These are phyloP conservation scores for Limnephilus rhombicus DNA, from an alignment of 2,888 invertebrate species.

Conservation along the genomic window DNA sequence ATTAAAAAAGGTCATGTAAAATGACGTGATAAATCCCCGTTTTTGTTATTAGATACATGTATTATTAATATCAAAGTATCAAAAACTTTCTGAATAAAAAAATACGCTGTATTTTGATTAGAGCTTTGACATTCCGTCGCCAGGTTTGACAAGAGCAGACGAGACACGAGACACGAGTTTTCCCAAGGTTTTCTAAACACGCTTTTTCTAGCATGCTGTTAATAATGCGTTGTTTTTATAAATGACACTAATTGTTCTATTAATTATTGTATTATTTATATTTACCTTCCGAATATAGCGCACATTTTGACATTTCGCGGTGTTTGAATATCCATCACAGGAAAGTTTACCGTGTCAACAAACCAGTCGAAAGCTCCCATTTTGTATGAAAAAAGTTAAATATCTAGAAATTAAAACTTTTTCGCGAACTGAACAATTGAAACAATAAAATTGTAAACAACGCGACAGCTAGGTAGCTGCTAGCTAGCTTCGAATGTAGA, in stretches of 20 bases:
- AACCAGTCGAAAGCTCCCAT: conserved; percentile 72
- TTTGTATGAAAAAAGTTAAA: conserved; percentile 59
- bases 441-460: background rate
- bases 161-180: background rate
- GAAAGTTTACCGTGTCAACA: conserved; percentile 69
- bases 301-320: conserved; percentile 71
- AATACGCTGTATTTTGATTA: background rate
- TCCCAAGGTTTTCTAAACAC: background rate
- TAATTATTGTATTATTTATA: conserved; percentile 58
- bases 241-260: background rate
- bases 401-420: background rate
- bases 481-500: background rate
- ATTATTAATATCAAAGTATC: no score
- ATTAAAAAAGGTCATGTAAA: no score
- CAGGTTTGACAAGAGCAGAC: background rate
- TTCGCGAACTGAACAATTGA: background rate
- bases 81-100: background rate
- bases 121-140: background rate
- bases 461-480: background rate
- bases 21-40: no score
- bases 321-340: conserved; percentile 73
- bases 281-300: conserved; percentile 74
- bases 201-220: background rate
- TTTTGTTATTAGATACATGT: no score
- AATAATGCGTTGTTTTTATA: background rate